Percentiles rank a stretch among this genome's conserved stretches.
Conservation (phyloP, 2,888 invertebrate genomes). For the Strigamia maritima region DNA sequence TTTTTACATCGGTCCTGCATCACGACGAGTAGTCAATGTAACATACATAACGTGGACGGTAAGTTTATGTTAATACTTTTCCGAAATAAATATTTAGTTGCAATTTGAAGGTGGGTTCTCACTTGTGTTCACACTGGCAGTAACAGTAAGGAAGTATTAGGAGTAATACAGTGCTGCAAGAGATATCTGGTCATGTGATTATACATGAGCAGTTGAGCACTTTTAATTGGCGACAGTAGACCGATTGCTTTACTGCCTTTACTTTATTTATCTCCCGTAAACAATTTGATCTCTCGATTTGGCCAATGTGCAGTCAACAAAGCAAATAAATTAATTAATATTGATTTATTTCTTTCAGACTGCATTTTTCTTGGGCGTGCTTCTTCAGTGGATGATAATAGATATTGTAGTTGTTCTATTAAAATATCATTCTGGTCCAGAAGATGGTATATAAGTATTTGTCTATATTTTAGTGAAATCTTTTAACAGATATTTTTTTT, state of each 20-base stretch:
- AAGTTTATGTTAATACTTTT: slow-evolving; percentile 49
- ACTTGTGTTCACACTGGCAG: too few relatives aligned
- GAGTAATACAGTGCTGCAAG: too few relatives aligned
- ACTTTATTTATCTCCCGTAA: too few relatives aligned
- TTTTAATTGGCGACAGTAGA: too few relatives aligned
- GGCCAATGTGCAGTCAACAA: background rate
- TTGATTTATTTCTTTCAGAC: background rate
- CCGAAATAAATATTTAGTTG: too few relatives aligned
- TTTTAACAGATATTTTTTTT: background rate
- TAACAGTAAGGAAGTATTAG: too few relatives aligned
- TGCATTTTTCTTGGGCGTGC: background rate
- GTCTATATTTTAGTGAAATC: background rate
- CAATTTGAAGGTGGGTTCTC: too few relatives aligned
- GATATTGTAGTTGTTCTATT: background rate
- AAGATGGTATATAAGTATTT: background rate
- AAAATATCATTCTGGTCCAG: background rate
- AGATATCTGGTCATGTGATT: too few relatives aligned
- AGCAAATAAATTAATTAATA: too few relatives aligned
- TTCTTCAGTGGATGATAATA: background rate
- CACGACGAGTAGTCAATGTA: slow-evolving; percentile 77
- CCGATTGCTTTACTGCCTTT: too few relatives aligned
- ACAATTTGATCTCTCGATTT: too few relatives aligned
- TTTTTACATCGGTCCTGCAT: slow-evolving; percentile 54
- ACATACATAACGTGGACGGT: slow-evolving; percentile 76
- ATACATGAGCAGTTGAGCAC: too few relatives aligned